Evolutionary conservation across 1,140 invertebrate species (phyloP).

Genomic region (Cryptotermes secundus): DNA sequence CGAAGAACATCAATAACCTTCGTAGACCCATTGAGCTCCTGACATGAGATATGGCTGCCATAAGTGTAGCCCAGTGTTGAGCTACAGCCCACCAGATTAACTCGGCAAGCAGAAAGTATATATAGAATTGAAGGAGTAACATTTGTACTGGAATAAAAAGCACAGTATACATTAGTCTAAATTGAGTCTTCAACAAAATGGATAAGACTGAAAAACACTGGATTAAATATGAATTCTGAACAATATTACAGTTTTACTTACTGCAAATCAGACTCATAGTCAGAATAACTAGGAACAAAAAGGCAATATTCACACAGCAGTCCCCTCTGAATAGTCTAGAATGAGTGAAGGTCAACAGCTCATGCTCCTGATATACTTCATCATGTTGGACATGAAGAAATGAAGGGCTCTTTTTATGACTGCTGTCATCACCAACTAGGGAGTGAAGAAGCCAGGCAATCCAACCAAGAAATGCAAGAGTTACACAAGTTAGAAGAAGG

Average conservation of each 20-base stretch:
- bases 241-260: background rate
- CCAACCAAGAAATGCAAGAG: conserved; percentile 68
- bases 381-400: background rate
- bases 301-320: background rate
- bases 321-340: background rate
- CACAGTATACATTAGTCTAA: background rate
- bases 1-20: conserved; percentile 22
- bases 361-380: background rate
- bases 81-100: conserved; percentile 56
- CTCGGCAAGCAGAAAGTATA: conserved; percentile 61
- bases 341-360: background rate
- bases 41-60: background rate
- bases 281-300: background rate
- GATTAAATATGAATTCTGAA: too few species aligned
- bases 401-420: background rate
- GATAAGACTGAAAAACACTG: too few species aligned
- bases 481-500: too few species aligned
- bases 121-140: conserved; percentile 58
- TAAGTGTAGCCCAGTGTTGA: conserved; percentile 27
- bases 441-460: conserved; percentile 51
- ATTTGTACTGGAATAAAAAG: conserved; percentile 57
- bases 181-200: too few species aligned
- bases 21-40: background rate
- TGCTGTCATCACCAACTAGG: background rate
- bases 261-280: background rate